Evolutionary conservation across 2,113 vertebrate genomes (phyloP), one percentile per base, ranked within the genome.

Genomic region (Calidris pygmaea): DNA sequence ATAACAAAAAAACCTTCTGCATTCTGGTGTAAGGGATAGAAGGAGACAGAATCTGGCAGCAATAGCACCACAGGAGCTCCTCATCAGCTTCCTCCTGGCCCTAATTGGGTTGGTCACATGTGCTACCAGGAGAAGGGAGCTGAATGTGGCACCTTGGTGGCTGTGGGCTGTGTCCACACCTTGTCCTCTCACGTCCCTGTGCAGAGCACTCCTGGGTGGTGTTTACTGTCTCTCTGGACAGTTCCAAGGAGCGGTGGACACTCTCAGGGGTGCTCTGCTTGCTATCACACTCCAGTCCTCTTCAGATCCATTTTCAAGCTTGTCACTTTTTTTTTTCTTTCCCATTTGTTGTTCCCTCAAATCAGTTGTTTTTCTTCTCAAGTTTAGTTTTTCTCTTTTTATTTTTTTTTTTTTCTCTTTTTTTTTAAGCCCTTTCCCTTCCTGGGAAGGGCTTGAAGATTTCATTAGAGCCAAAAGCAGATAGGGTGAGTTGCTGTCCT

Each of bases 371-470:
- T 77, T 82, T 74, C 39, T 56, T 63, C 41, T 60, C 50, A 72
- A 45, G 8, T n/a, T 55, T 47, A 2, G 3, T 65, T 66, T 16
- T 48, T 27, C 12, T 27, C 2, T 32, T 27, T 30, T 32, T 13
- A 7, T 12, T 13, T 30, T 12, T 8, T 12, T 12, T 13, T 30
- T 20, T 29, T 8, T 26, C 12, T 2, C 5, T 1, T 6, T 15
- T 34, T 53, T 75, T 39, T 59, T 4, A 27, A 53, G 32, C 9
- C 9, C 27, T 76, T 86, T 80, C 5, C 4, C 20, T 77, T 77
- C 84, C 65, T 65, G 39, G 39, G 11, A 53, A 50, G 9, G 23
- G 2, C 27, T 70, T 67, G 20, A 78, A 62, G 23, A 12, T 32
- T 81, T 90, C 7, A 0, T 53, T 63, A 71, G 21, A 77, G 23